These are phyloP conservation scores for Podotricha telesiphe DNA, from an alignment of 2,888 invertebrate species.

Conservation along the genomic window DNA sequence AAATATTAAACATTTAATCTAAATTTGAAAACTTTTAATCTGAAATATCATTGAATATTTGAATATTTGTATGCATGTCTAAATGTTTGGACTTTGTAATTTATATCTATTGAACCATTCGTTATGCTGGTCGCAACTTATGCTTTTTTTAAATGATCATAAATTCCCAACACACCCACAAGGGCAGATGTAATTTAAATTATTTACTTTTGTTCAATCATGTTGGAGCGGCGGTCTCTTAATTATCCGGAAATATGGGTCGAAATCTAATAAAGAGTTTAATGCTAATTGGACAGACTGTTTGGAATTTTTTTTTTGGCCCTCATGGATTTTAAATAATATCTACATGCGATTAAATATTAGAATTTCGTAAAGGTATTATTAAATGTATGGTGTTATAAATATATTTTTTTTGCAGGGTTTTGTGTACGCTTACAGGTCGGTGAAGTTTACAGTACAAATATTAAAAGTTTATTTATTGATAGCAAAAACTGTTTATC, in stretches of 20 bases:
- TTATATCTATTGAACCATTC: slow-evolving; percentile 16
- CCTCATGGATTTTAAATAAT: not conserved
- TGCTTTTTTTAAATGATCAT: slow-evolving; percentile 6
- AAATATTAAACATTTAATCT: not conserved
- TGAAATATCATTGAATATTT: not conserved
- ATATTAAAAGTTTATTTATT: slow-evolving; percentile 20
- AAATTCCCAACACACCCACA: slow-evolving; percentile 13
- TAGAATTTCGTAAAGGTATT: not conserved
- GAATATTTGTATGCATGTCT: not conserved
- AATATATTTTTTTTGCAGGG: slow-evolving; percentile 17
- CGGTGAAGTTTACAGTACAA: slow-evolving; percentile 10
- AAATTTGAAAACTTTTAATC: not conserved
- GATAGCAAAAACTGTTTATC: slow-evolving; percentile 22
- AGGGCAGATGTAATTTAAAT: slow-evolving; percentile 41
- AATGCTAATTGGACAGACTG: slow-evolving; percentile 22
- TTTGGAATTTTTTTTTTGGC: not conserved
- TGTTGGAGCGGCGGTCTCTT: slow-evolving; percentile 36
- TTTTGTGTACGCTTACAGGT: slow-evolving; percentile 4
- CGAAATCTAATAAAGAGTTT: slow-evolving; percentile 40
- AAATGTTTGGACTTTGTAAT: slow-evolving; percentile 15
- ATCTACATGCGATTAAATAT: not conserved
- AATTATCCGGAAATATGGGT: slow-evolving; percentile 44
- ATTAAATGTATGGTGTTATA: not conserved
- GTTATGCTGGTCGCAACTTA: slow-evolving; percentile 11
- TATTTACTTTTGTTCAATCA: slow-evolving; percentile 37